Evolutionary conservation across 2,888 invertebrate genomes (phyloP).

Genomic region (Dryocosmus kuriphilus): DNA sequence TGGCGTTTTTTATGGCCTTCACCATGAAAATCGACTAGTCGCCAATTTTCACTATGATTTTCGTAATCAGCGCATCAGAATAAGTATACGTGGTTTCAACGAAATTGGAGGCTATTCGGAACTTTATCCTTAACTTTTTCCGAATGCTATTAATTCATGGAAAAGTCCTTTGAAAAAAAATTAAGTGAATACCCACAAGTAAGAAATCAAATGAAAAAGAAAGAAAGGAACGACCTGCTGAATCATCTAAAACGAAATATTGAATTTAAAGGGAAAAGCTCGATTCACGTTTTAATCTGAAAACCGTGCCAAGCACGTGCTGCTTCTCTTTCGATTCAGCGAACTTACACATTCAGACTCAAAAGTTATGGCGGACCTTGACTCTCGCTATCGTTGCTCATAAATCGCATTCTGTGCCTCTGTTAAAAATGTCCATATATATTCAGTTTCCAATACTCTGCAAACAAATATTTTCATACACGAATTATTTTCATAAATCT

Average conservation of each 20-base stretch:
- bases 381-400: conserved; percentile 34
- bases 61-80: no score
- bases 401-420: conserved; percentile 30
- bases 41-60: no score
- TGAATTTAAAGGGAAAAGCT: conserved; percentile 37
- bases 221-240: background rate
- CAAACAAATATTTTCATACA: background rate
- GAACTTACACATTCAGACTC: conserved; percentile 37
- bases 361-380: conserved; percentile 40
- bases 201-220: background rate
- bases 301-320: conserved; percentile 40
- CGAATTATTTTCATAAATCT: background rate
- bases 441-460: conserved; percentile 7
- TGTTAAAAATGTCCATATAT: background rate
- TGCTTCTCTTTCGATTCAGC: conserved; percentile 39
- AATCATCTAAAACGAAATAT: conserved; percentile 19
- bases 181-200: background rate
- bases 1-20: no score
- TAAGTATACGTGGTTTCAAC: no score
- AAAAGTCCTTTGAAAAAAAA: background rate
- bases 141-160: background rate
- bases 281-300: conserved; percentile 39
- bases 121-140: no score
- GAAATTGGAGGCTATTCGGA: no score
- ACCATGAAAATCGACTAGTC: no score